phyloP scores from a whole-genome alignment of 2,113 vertebrate species.

The Psephotus haematonotus region DNA sequence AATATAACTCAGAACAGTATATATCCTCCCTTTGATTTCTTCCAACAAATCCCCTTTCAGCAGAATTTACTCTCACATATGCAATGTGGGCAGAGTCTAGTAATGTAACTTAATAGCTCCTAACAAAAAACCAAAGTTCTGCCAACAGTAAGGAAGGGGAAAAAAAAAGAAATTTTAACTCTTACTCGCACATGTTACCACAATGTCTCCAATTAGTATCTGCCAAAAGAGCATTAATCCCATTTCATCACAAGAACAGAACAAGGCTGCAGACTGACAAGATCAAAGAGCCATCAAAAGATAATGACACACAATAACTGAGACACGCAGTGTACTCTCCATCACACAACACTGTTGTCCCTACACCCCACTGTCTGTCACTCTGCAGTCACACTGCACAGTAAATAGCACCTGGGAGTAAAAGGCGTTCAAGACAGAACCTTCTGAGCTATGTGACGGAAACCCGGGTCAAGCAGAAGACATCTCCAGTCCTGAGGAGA shows the following conservation, averaged over 20 bases:
- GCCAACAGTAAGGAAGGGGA: not conserved
- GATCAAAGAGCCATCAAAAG: not conserved
- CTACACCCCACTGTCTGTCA: not conserved
- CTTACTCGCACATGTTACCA: not conserved
- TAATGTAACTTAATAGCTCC: not conserved
- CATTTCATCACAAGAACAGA: not conserved
- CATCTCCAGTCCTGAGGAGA: not conserved
- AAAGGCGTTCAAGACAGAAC: not conserved
- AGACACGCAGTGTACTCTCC: not conserved
- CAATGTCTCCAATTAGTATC: not conserved
- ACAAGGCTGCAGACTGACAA: not conserved
- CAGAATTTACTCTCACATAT: not conserved
- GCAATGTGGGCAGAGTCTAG: not conserved
- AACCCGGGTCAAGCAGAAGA: not conserved
- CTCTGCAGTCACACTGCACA: not conserved
- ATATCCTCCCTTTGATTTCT: not conserved
- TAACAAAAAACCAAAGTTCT: not conserved
- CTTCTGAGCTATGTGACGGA: not conserved
- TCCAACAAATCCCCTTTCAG: not conserved
- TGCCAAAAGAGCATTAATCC: not conserved
- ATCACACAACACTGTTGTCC: not conserved
- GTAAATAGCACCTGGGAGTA: not conserved
- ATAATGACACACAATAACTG: fast-evolving
- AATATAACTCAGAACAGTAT: not conserved
- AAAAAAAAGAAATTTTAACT: not conserved